Evolutionary conservation across 2,888 invertebrate genomes (phyloP).

Genomic region (Choristoneura rosaceana): DNA sequence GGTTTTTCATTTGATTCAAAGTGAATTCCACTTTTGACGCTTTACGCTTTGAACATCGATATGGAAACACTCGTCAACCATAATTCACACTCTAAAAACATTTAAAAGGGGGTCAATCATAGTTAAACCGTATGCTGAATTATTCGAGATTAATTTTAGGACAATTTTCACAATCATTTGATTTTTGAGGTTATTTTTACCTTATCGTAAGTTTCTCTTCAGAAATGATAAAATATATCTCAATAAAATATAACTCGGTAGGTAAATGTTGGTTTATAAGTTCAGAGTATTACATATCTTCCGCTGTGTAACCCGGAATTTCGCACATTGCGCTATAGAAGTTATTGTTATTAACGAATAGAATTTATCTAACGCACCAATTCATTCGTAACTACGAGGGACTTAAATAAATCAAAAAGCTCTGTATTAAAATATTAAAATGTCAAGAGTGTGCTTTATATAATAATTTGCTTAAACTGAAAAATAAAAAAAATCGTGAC

Average conservation of each 20-base stretch:
- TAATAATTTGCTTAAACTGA: background rate
- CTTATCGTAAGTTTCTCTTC: background rate
- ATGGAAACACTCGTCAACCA: too few species aligned
- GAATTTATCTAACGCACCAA: constrained; percentile 12
- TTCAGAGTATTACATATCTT: background rate
- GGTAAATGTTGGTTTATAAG: too few species aligned
- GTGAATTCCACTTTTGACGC: too few species aligned
- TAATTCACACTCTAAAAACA: too few species aligned
- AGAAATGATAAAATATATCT: background rate
- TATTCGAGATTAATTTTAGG: too few species aligned
- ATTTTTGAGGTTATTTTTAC: background rate
- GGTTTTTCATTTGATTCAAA: too few species aligned
- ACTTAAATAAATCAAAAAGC: background rate
- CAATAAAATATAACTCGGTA: too few species aligned
- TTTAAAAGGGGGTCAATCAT: too few species aligned
- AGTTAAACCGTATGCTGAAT: too few species aligned
- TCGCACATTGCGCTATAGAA: constrained; percentile 2
- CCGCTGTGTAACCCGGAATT: background rate
- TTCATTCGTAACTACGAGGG: background rate
- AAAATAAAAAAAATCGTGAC: background rate
- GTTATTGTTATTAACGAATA: constrained; percentile 7
- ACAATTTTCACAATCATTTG: too few species aligned
- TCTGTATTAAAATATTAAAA: background rate
- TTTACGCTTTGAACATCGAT: too few species aligned
- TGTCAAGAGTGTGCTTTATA: constrained; percentile 1